A percentile compares a stretch with the other conserved stretches of the same genome.
phyloP scores from a whole-genome alignment of 1,140 invertebrate species.

The Ceratoteleas bidentatus region DNA sequence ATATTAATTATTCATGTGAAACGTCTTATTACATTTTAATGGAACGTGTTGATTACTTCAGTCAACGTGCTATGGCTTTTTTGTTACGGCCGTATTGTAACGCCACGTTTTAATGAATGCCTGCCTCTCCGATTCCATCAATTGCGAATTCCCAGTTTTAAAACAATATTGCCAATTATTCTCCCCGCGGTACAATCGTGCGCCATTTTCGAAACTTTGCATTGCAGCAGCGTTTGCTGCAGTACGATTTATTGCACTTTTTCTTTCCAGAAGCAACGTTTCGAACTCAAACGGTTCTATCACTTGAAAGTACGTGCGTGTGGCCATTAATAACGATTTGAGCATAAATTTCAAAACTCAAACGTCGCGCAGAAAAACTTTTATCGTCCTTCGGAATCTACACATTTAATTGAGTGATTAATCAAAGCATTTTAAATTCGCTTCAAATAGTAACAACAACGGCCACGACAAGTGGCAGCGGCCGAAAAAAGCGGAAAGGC shows the following conservation, averaged over 20 bases:
- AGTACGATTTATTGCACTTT: background rate
- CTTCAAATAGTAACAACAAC: background rate
- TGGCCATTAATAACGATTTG: background rate
- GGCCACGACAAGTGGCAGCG: too few relatives aligned
- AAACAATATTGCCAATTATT: too few relatives aligned
- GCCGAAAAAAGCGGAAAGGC: background rate
- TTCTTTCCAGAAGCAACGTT: background rate
- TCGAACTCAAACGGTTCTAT: background rate
- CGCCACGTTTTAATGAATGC: too few relatives aligned
- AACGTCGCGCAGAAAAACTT: background rate
- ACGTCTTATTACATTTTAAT: slow-evolving; percentile 1
- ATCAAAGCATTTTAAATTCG: background rate
- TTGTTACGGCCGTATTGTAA: too few relatives aligned
- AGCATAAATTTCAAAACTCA: background rate
- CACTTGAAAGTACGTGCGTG: background rate
- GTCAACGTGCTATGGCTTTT: background rate
- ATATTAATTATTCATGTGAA: slow-evolving; percentile 1
- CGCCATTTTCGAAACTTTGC: too few relatives aligned
- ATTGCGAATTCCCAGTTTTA: too few relatives aligned
- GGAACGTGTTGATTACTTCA: background rate
- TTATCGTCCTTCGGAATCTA: background rate
- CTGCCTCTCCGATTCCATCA: too few relatives aligned
- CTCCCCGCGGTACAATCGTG: too few relatives aligned
- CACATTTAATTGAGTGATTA: slow-evolving; percentile 11
- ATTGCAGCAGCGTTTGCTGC: too few relatives aligned